Evolutionary conservation across 2,797 vertebrate genomes (phyloP).

Genomic region (Chaetophractus vellerosus): DNA sequence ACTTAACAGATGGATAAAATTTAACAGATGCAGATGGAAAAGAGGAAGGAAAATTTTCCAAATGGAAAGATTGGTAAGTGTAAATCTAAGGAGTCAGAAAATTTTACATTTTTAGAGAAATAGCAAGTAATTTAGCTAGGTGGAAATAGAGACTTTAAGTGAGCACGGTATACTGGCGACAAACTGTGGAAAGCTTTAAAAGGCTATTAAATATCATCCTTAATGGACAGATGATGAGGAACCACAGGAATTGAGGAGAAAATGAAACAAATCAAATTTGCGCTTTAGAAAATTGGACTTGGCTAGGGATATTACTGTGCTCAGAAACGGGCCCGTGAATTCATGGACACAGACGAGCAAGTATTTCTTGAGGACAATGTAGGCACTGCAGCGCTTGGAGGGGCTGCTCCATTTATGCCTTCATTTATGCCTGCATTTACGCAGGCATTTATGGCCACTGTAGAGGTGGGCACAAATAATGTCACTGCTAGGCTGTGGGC

Average conservation of each 20-base stretch:
- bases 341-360: neutral
- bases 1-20: neutral
- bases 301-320: neutral
- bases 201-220: neutral
- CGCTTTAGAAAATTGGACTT: slow-evolving; percentile 39
- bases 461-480: neutral
- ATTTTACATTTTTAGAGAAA: slow-evolving; percentile 40
- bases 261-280: neutral
- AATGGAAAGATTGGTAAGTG: neutral
- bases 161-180: neutral
- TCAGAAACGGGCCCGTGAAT: neutral
- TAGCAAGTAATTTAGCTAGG: neutral
- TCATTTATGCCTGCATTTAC: neutral
- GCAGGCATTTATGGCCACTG: too few species aligned
- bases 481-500: neutral
- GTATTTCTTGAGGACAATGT: neutral
- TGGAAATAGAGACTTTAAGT: neutral
- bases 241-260: neutral
- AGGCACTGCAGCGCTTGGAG: neutral
- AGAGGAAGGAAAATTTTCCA: neutral
- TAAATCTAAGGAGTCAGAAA: neutral
- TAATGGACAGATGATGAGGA: neutral
- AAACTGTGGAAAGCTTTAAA: slow-evolving; percentile 10
- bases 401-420: neutral
- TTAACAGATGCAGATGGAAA: neutral